Base-by-base conservation (phyloP, 1,140 invertebrate genomes). In the Bacillus rossius region DNA sequence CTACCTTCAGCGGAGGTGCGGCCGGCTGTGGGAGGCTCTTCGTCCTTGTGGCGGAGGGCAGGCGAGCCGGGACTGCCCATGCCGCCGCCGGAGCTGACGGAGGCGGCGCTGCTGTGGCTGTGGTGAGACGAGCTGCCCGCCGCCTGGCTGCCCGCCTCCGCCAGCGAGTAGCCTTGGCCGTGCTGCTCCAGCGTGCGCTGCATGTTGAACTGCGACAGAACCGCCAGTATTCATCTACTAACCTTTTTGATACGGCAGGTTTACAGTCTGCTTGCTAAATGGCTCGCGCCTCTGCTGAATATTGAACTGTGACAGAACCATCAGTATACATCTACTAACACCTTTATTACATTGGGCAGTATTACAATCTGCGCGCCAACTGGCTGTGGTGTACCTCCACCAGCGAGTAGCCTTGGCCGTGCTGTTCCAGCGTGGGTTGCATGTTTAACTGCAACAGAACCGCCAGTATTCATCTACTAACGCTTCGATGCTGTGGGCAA, bases 41-140 rank as follows among this genome's bases (percentile, higher is more conserved):
- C 61, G 23, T 63, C 61, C 34, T 63, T 60, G 40, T 63, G 61
- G 1, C 55, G 19, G 3, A 57, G 19, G 1, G 49, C 29, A 16
- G 50, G 60, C 0, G 64, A 64, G 3, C 56, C 61, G 0, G 65
- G 64, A 22, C 63, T 64, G 0, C 61, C 61, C 10, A 60, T 62
- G 8, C 65, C 65, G 10, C 62, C 64, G 2, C 64, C 64, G 8
- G 59, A 61, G 10, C 59, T 61, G 23, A 61, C 61, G 16, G 61
- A 61, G 1, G 55, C 63, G 3, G 60, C 61, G 23, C 58, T 45
- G 43, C 54, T 56, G 20, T 43, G 40, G 25, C 37, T 23, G 16
- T 7, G 51, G 23, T 22, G 51, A 16, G 3, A 8, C 19, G 3
- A 38, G 34, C 47, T 19, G n/a, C 16, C 29, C 38, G 0, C n/a